Evolutionary conservation across 2,888 invertebrate genomes (phyloP), one percentile per base, ranked within the genome.

Genomic region (Tridacna crocea): DNA sequence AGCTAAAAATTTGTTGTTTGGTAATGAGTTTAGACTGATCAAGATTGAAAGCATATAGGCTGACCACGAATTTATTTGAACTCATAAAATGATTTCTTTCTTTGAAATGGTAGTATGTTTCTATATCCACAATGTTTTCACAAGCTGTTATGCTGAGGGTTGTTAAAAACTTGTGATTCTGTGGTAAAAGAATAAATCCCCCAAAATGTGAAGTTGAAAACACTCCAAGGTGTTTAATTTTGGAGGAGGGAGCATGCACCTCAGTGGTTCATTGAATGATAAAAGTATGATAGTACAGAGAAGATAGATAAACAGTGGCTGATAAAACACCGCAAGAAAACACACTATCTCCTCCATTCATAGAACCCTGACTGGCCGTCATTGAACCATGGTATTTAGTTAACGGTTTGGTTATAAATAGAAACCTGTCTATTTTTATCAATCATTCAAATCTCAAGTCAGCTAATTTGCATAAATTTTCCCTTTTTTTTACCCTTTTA

Each of bases 371-470:
- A 51, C 70, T 70, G 70, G 48, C 19, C 51, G 46, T 22, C 46
- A 70, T 70, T 70, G 70, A 70, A 70, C 70, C 51, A 51, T 70
- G 51, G 51, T 70, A 70, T 51, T 51, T 22, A 48, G 15, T 17
- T 70, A 70, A 70, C 70, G 70, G 70, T 51, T 11, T 22, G 47
- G 13, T n/a, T 70, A 70, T 70, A 70, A 70, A 70, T 70, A 70
- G 70, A 70, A 70, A 70, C 70, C 22, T 51, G 19, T 48, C 70
- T 70, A 70, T 70, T 70, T 70, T 26, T 70, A 70, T 70, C 70
- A 47, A 51, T 48, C 51, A 70, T 70, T 70, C 47, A 70, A 70
- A 70, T 70, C 51, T 51, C 26, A 46, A 6, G 8, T 36, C 36
- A 8, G 36, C 36, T 70, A 22, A 70, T 70, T 70, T 47, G 11